Conservation (phyloP, 2,888 invertebrate genomes). For the Dolichomitus sp. region DNA sequence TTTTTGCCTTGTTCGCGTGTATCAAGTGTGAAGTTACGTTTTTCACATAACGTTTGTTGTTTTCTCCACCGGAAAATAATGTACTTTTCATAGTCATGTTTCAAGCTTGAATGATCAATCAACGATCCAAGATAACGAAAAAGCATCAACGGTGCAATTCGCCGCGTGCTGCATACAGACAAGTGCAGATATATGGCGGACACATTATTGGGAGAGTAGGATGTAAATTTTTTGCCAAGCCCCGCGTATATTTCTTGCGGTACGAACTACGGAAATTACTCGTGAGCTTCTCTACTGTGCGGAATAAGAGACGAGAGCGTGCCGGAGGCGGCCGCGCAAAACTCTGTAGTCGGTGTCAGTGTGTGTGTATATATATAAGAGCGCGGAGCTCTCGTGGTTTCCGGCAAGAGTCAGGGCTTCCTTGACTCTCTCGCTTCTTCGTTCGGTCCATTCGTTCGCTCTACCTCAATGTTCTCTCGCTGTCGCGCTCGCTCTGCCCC, state of each 20-base stretch:
- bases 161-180: background rate
- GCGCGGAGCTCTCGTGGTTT: slow-evolving; percentile 57
- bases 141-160: background rate
- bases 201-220: slow-evolving; percentile 13
- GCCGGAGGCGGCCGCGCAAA: slow-evolving; percentile 39
- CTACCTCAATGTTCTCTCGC: slow-evolving; percentile 11
- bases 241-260: slow-evolving; percentile 40
- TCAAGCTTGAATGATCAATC: background rate
- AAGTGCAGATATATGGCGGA: background rate
- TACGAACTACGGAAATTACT: slow-evolving; percentile 52
- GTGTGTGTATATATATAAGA: background rate
- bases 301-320: slow-evolving; percentile 37
- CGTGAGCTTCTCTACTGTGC: slow-evolving; percentile 34
- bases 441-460: slow-evolving; percentile 49
- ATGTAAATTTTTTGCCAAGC: slow-evolving; percentile 31
- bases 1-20: background rate
- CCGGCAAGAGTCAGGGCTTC: slow-evolving; percentile 54
- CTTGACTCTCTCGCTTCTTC: slow-evolving; percentile 36
- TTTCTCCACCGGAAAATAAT: background rate
- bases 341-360: background rate
- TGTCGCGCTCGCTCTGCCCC: slow-evolving; percentile 42
- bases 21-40: background rate
- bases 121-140: background rate
- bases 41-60: background rate
- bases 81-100: background rate